Base-by-base conservation (phyloP, 2,113 vertebrate species). In the Malurus elegans region DNA sequence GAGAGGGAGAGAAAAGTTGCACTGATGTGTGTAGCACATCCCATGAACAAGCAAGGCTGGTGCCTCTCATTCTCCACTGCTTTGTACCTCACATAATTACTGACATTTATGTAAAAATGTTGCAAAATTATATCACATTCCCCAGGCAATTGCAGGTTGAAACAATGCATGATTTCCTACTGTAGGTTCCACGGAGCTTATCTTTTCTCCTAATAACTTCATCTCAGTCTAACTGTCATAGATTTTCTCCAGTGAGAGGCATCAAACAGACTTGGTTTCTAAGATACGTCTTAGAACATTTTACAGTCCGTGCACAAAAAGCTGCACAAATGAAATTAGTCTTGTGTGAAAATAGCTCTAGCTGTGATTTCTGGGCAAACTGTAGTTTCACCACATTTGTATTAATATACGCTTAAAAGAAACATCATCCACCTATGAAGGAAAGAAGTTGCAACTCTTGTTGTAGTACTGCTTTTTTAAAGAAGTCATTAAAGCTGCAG, bases 211-310 rank as follows among this genome's bases (percentile, higher is more conserved):
- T 50, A 10, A 56, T 56, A 86, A 78, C 36, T 95, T 95, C 31
- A 48, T 78, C 44, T 90, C 38, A 20, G 66, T 83, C 81, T 91
- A 64, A 56, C 54, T 79, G 70, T 80, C 75, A 72, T 12, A 71
- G 72, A 67, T 84, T 80, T 84, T 83, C 69, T 90, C 36, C 40
- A 71, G 21, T 20, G 31, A 90, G 72, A 88, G 44, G 56, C 44
- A 93, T 94, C 60, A 88, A 84, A 70, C n/a, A 69, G 78, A 73
- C 84, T 73, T 92, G 79, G 88, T 95, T 93, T 90, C 93, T 78
- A 95, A 96, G 93, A 90, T 48, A 24, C 7, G 40, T 90, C 87
- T 93, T 90, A 74, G 53, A 94, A 42, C 72, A 16, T 88, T 95
- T 88, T 93, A 78, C 84, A 74, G 31, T 80, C 64, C 0, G 0